A percentile compares a stretch with the other conserved stretches of the same genome.
Conservation (phyloP, 1,140 invertebrate genomes). For the Papilio polyxenes region DNA sequence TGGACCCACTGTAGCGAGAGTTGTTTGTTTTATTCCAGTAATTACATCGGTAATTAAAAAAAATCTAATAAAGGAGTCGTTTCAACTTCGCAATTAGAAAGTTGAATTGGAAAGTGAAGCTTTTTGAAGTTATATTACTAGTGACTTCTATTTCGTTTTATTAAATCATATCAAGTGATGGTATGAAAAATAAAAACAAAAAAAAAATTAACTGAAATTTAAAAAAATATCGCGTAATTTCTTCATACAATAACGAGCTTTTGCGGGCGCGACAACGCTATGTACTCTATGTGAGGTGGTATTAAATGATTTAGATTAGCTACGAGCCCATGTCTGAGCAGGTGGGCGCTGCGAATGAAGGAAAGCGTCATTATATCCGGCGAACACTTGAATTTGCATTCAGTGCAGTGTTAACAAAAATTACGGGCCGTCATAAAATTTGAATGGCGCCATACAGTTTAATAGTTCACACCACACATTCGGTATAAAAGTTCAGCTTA, state of each 20-base stretch:
- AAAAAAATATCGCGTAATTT: not conserved
- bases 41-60: conserved; percentile 32
- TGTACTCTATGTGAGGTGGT: too few relatives aligned
- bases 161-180: not conserved
- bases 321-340: too few relatives aligned
- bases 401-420: too few relatives aligned
- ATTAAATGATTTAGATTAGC: too few relatives aligned
- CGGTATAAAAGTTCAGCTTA: too few relatives aligned
- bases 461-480: too few relatives aligned
- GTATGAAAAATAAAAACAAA: not conserved
- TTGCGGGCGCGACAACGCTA: too few relatives aligned
- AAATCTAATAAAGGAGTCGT: conserved; percentile 33
- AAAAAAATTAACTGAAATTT: not conserved
- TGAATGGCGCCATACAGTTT: too few relatives aligned
- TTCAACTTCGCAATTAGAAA: conserved; percentile 31
- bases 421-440: too few relatives aligned
- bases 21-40: conserved; percentile 34
- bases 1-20: not conserved
- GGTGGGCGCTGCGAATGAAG: too few relatives aligned
- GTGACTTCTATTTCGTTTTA: not conserved
- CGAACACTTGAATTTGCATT: too few relatives aligned
- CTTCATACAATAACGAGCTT: not conserved
- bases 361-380: too few relatives aligned
- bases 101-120: conserved; percentile 30
- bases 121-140: conserved; percentile 5